phyloP scores from a whole-genome alignment of 2,888 invertebrate genomes.

The Podotricha telesiphe region DNA sequence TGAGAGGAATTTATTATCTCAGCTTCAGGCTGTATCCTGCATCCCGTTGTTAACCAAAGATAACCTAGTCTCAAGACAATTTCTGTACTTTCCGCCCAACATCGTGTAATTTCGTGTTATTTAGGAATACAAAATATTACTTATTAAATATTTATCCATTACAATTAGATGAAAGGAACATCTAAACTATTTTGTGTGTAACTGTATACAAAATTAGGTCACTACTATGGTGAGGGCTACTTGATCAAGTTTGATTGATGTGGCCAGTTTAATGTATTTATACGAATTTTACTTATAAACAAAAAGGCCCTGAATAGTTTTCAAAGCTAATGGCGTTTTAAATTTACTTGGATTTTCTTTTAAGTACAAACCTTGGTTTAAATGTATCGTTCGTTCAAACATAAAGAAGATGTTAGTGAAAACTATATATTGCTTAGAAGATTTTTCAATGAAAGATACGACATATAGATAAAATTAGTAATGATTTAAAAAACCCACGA shows the following conservation, averaged over 20 bases:
- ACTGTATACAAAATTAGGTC: slow-evolving; percentile 6
- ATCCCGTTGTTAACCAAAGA: too few species aligned
- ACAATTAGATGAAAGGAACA: slow-evolving; percentile 9
- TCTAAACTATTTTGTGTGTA: background rate
- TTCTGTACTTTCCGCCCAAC: too few species aligned
- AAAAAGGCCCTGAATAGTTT: background rate
- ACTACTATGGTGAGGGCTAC: slow-evolving; percentile 1
- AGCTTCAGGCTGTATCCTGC: too few species aligned
- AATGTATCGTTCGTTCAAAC: background rate
- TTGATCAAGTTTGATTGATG: slow-evolving; percentile 25
- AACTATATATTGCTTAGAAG: too few species aligned
- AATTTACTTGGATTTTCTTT: slow-evolving; percentile 10
- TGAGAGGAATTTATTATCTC: too few species aligned
- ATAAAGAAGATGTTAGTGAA: background rate
- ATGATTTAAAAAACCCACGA: too few species aligned
- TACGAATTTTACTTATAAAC: slow-evolving; percentile 13
- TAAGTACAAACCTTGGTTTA: background rate
- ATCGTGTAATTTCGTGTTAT: background rate
- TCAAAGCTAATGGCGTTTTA: slow-evolving; percentile 11
- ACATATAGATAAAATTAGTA: too few species aligned
- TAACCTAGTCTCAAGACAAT: too few species aligned
- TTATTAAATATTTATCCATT: background rate
- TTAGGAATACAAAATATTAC: background rate
- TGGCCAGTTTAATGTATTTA: slow-evolving; percentile 17
- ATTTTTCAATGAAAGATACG: too few species aligned